Evolutionary conservation across 2,888 invertebrate species (phyloP), one percentile per base, ranked within the genome.

Genomic region (Callosobruchus maculatus): DNA sequence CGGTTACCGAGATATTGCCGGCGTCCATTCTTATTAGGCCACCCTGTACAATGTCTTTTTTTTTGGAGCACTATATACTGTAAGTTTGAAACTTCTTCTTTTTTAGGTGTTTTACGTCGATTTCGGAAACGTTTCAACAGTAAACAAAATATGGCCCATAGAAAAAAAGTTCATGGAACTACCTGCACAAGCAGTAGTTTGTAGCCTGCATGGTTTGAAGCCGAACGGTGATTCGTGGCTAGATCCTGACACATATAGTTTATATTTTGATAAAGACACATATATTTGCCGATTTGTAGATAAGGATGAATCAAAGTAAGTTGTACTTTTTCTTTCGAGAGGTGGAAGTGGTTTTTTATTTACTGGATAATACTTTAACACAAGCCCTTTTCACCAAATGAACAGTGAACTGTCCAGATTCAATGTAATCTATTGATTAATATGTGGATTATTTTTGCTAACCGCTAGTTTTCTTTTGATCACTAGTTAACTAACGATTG

Each of bases 101-200:
- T 68, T 22, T 68, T 21, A 68, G 68, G 93, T 95, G 0, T 89
- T 91, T 26, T 95, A 93, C 82, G 89, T 95, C 0, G 95, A 95
- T 85, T 94, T 93, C 80, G 95, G 95, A 2, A 94, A 94, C 81
- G 90, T 90, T 74, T 91, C 92, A 68, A 87, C 90, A 0, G 92
- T 94, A 0, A 89, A 90, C 70, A 92, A 93, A 80, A 90, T 94
- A 22, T 95, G 92, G 90, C 90, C 91, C 72, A 87, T 94, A 75
- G 93, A 94, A 79, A 89, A 88, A 70, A 90, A 91, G 75, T 90
- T 93, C 76, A 89, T 92, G 85, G 88, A 88, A 2, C 84, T 93
- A 21, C 93, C 95, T 0, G 91, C 90, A 72, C 92, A 94, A 89
- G 93, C 94, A 0, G 87, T 94, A 0, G 89, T 90, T 72, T 95